Conservation (phyloP, 2,797 vertebrate genomes). For the Acomys russatus region DNA sequence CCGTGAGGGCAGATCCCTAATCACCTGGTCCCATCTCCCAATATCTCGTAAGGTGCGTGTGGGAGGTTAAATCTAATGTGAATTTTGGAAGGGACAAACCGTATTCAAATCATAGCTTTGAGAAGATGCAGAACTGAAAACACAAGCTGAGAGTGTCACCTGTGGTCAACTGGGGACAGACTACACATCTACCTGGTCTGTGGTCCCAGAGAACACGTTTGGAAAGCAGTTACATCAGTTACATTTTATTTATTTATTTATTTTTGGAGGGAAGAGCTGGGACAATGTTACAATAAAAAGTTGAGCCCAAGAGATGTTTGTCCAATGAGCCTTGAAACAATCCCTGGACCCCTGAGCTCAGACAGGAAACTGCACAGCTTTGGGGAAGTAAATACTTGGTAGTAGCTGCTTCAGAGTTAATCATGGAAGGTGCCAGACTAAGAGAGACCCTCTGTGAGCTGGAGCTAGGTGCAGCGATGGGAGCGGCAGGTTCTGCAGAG, state of each 20-base stretch:
- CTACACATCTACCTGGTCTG: not conserved
- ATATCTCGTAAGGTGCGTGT: not conserved
- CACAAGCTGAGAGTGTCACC: not conserved
- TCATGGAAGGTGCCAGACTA: fast-evolving
- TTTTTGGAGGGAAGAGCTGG: not conserved
- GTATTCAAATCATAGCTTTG: not conserved
- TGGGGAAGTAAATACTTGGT: not conserved
- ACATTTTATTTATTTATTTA: not conserved
- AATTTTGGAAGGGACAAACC: not conserved
- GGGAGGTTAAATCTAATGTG: not conserved
- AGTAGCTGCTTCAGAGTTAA: not conserved
- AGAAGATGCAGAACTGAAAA: not conserved
- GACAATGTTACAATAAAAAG: not conserved
- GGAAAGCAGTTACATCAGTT: not conserved
- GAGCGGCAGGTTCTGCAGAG: not conserved
- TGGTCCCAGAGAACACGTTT: not conserved
- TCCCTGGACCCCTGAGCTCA: not conserved
- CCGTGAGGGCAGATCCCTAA: not conserved
- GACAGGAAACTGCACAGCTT: not conserved
- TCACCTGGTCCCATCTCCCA: not conserved
- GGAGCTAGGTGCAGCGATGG: not conserved
- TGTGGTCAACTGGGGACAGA: not conserved
- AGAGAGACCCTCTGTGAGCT: not conserved
- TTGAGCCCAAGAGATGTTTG: not conserved
- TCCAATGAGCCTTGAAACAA: conserved; percentile 1